Evolutionary conservation across 2,113 vertebrate genomes (phyloP).

Genomic region (Aramus guarauna): DNA sequence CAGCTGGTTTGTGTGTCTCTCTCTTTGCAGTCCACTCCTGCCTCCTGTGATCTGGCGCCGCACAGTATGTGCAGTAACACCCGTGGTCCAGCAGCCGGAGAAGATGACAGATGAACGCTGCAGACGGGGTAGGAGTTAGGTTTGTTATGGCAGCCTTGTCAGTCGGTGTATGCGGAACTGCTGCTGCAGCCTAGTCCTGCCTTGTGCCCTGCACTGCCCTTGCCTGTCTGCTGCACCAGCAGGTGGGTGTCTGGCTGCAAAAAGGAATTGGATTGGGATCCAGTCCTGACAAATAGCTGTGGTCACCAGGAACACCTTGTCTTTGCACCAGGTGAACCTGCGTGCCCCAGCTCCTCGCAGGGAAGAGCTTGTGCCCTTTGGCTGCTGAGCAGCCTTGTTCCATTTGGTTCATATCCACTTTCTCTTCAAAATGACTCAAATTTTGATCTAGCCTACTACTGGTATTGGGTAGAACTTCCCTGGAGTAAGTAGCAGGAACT

Average conservation of each 20-base stretch:
- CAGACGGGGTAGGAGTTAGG: not conserved
- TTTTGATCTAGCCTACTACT: not conserved
- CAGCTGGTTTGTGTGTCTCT: not conserved
- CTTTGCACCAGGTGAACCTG: rapidly evolving
- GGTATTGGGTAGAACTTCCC: not conserved
- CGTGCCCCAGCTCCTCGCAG: not conserved
- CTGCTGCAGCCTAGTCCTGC: not conserved
- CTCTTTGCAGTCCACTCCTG: not conserved
- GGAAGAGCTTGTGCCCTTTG: rapidly evolving
- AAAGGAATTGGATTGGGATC: not conserved
- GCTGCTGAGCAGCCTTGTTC: not conserved
- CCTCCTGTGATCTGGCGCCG: not conserved
- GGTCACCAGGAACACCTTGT: not conserved
- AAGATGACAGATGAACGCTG: rapidly evolving
- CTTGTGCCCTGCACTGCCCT: not conserved
- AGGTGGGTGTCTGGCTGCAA: not conserved
- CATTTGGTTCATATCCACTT: rapidly evolving
- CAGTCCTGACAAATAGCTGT: not conserved
- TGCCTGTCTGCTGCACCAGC: not conserved
- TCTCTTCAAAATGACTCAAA: not conserved
- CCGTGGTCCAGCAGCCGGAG: rapidly evolving
- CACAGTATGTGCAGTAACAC: rapidly evolving
- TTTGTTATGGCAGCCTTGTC: not conserved
- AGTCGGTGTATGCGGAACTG: rapidly evolving
- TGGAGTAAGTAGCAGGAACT: not conserved